Evolutionary conservation across 2,888 invertebrate genomes (phyloP).

Genomic region (Exocentrus adspersus): DNA sequence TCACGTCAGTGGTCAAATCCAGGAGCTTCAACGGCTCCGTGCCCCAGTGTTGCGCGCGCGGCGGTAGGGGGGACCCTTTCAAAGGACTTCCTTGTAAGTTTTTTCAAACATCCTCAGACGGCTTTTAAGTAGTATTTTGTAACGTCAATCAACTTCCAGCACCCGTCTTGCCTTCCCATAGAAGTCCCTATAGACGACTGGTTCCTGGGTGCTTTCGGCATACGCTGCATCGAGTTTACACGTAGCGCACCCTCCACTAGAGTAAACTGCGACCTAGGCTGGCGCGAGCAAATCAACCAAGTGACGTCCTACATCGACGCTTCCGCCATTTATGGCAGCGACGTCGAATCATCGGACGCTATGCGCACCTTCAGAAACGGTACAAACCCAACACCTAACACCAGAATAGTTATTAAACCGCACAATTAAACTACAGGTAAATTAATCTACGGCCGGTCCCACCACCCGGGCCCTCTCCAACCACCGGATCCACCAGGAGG

Average conservation of each 20-base stretch:
- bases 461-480: conserved; percentile 69
- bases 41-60: conserved; percentile 78
- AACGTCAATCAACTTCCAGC: conserved; percentile 71
- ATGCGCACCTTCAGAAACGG: conserved; percentile 82
- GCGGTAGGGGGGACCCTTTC: conserved; percentile 71
- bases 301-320: conserved; percentile 85
- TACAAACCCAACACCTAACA: too few species aligned
- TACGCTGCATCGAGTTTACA: conserved; percentile 84
- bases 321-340: conserved; percentile 84
- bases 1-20: conserved; percentile 82
- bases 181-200: conserved; percentile 77
- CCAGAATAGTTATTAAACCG: background rate
- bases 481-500: conserved; percentile 67
- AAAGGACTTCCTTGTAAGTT: conserved; percentile 70
- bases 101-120: too few species aligned
- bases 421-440: conserved; percentile 48
- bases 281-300: conserved; percentile 87
- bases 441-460: conserved; percentile 59
- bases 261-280: conserved; percentile 82
- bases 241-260: conserved; percentile 84
- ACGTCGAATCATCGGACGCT: conserved; percentile 75
- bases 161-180: conserved; percentile 89
- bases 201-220: conserved; percentile 76
- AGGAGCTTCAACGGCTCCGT: conserved; percentile 82
- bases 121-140: too few species aligned